Evolutionary conservation across 2,888 invertebrate species (phyloP).

Genomic region (Tyria jacobaeae): DNA sequence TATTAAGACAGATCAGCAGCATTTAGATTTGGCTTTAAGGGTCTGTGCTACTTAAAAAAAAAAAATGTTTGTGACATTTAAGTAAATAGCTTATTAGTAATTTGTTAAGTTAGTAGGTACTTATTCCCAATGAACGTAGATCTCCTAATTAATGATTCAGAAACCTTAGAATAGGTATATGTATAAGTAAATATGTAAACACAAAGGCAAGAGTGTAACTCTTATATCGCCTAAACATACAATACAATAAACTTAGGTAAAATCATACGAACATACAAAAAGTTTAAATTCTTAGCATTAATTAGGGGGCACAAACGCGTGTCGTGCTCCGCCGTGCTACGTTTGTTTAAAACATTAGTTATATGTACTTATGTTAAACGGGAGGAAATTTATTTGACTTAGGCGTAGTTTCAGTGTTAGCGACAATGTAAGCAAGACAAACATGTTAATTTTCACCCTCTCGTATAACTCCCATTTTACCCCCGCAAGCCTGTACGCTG

Average conservation of each 20-base stretch:
- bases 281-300: slow-evolving; percentile 81
- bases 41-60: too few relatives aligned
- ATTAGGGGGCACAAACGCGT: slow-evolving; percentile 66
- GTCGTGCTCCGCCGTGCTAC: slow-evolving; percentile 53
- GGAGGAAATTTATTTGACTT: slow-evolving; percentile 84
- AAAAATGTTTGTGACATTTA: too few relatives aligned
- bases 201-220: slow-evolving; percentile 9
- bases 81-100: too few relatives aligned
- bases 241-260: slow-evolving; percentile 45
- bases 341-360: slow-evolving; percentile 79
- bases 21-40: too few relatives aligned
- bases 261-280: slow-evolving; percentile 61
- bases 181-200: slow-evolving; percentile 4
- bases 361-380: slow-evolving; percentile 78
- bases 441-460: slow-evolving; percentile 83
- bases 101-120: too few relatives aligned
- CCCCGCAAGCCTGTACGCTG: slow-evolving; percentile 30
- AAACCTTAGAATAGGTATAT: slow-evolving; percentile 2
- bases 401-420: slow-evolving; percentile 81
- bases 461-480: slow-evolving; percentile 42
- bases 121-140: neutral
- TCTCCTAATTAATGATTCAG: slow-evolving; percentile 6
- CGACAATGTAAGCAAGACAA: slow-evolving; percentile 85
- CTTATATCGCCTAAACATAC: slow-evolving; percentile 42
- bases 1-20: too few relatives aligned